A percentile compares a stretch with the other conserved stretches of the same genome.
phyloP scores from a whole-genome alignment of 2,797 vertebrate species.

The Australoheros facetus region DNA sequence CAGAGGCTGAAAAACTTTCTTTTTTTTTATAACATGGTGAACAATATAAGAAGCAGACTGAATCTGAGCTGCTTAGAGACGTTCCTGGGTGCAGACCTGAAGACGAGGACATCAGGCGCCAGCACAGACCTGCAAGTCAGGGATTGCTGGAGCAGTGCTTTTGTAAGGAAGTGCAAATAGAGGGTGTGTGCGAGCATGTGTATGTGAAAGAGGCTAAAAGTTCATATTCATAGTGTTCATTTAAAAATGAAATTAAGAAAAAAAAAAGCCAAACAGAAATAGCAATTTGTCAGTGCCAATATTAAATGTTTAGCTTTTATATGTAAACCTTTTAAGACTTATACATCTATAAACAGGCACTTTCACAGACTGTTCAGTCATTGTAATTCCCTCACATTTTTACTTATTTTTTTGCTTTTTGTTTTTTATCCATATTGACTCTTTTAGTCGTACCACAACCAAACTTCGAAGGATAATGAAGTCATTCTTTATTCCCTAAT shows the following conservation, averaged over 20 bases:
- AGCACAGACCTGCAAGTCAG: slow-evolving; percentile 54
- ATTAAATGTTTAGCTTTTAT: background rate
- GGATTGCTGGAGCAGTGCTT: slow-evolving; percentile 55
- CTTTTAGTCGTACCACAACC: slow-evolving; percentile 16
- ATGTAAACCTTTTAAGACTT: background rate
- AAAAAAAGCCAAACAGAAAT: background rate
- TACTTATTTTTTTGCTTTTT: background rate
- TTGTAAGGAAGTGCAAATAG: slow-evolving; percentile 41
- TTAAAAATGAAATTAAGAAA: background rate
- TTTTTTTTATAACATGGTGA: slow-evolving; percentile 19
- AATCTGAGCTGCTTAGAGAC: slow-evolving; percentile 49
- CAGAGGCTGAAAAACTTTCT: background rate
- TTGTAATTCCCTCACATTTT: slow-evolving; percentile 5
- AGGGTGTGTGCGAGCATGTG: slow-evolving; percentile 46
- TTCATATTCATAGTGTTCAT: slow-evolving; percentile 30
- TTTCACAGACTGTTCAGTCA: slow-evolving; percentile 15
- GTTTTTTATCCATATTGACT: background rate
- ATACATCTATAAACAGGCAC: slow-evolving; percentile 40
- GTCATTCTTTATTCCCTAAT: slow-evolving; percentile 41
- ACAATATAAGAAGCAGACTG: slow-evolving; percentile 39
- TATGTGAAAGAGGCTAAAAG: slow-evolving; percentile 40
- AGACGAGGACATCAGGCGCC: slow-evolving; percentile 45
- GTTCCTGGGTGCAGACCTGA: slow-evolving; percentile 46
- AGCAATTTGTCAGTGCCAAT: background rate
- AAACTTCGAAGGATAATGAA: slow-evolving; percentile 28